Evolutionary conservation across 2,888 invertebrate species (phyloP).

Genomic region (Therioaphis trifolii): DNA sequence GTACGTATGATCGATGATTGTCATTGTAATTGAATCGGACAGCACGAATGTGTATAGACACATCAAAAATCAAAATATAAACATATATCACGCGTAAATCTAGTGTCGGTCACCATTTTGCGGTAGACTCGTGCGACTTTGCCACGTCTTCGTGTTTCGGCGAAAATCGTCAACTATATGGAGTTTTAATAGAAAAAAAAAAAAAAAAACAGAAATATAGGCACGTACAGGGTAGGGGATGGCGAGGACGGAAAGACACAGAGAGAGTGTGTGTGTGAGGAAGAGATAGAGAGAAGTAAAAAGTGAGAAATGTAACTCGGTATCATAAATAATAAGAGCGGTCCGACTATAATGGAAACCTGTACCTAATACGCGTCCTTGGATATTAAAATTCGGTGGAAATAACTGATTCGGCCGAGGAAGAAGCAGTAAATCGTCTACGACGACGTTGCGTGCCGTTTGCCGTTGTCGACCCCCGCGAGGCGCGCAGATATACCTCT

Average conservation of each 20-base stretch:
- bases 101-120: too few relatives aligned
- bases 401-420: slow-evolving; percentile 18
- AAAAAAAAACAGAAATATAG: neutral
- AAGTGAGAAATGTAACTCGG: neutral
- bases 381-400: slow-evolving; percentile 57
- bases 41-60: too few relatives aligned
- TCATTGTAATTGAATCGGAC: too few relatives aligned
- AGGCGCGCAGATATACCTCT: neutral
- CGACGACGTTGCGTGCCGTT: slow-evolving; percentile 42
- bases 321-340: slow-evolving; percentile 50
- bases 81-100: too few relatives aligned
- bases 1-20: too few relatives aligned
- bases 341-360: slow-evolving; percentile 52
- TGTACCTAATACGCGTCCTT: slow-evolving; percentile 58
- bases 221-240: too few relatives aligned
- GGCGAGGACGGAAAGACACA: neutral
- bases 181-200: neutral
- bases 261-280: neutral
- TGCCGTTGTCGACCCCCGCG: slow-evolving; percentile 41
- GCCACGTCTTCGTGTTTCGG: neutral
- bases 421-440: slow-evolving; percentile 42
- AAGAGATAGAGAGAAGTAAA: neutral
- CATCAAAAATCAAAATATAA: too few relatives aligned
- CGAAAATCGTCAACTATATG: slow-evolving; percentile 16
- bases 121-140: neutral